A percentile compares a stretch with the other conserved stretches of the same genome.
These are phyloP conservation scores for Montipora capitata DNA, from an alignment of 92 coral and sea anemone genomes.

Conservation along the genomic window DNA sequence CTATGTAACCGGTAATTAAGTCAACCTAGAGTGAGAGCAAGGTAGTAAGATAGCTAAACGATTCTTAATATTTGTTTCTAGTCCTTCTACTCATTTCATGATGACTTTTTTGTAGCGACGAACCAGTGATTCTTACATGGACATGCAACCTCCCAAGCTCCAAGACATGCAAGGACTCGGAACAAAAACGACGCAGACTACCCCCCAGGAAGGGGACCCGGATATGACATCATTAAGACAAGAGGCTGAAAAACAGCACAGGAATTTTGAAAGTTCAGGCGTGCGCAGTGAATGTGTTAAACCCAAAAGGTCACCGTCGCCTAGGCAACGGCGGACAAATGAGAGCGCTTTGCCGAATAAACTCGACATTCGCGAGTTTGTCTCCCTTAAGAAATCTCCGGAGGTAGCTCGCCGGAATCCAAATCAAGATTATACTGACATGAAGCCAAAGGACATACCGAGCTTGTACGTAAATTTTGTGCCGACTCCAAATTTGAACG, in stretches of 20 bases:
- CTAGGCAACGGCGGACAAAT: conserved; percentile 71
- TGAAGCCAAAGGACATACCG: conserved; percentile 26
- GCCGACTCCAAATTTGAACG: conserved; percentile 8
- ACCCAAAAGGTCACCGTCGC: conserved; percentile 54
- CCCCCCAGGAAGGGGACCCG: conserved; percentile 23
- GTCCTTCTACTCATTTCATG: too few relatives aligned
- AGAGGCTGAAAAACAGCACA: conserved; percentile 4
- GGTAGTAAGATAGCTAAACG: too few relatives aligned
- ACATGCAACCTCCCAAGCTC: conserved; percentile 18
- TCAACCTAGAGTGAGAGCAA: too few relatives aligned
- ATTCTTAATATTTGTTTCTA: too few relatives aligned
- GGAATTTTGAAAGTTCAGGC: conserved; percentile 14
- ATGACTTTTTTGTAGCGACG: conserved; percentile 4
- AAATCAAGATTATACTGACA: conserved; percentile 41
- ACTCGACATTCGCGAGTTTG: conserved; percentile 75
- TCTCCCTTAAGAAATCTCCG: conserved; percentile 67
- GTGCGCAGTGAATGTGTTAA: conserved; percentile 36
- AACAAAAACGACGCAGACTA: conserved; percentile 13
- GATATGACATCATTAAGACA: conserved; percentile 43
- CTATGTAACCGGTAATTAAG: too few relatives aligned
- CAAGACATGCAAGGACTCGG: conserved; percentile 7
- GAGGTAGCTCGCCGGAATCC: conserved; percentile 33
- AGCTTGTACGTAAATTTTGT: conserved; percentile 22
- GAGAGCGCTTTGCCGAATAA: conserved; percentile 49
- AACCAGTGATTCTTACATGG: conserved; percentile 27